Conservation (phyloP, 2,888 invertebrate species). For the Scaptomyza parva region DNA sequence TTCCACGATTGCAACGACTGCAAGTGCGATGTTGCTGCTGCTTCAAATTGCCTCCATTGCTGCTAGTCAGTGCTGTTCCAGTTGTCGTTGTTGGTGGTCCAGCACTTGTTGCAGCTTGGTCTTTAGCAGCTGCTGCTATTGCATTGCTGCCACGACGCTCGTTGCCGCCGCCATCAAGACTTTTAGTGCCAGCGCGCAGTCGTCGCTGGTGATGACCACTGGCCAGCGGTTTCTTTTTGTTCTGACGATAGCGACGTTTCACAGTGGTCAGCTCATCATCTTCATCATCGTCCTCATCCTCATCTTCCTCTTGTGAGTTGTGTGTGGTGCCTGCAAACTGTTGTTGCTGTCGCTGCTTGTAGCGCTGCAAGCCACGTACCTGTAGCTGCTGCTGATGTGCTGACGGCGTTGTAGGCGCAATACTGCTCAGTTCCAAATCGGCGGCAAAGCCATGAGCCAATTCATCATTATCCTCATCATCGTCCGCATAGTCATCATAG, state of each 20-base stretch:
- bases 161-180: slow-evolving; percentile 68
- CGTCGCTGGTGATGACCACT: slow-evolving; percentile 80
- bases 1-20: slow-evolving; percentile 83
- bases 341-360: slow-evolving; percentile 61
- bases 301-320: slow-evolving; percentile 64
- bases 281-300: slow-evolving; percentile 73
- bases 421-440: slow-evolving; percentile 75
- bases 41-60: slow-evolving; percentile 52
- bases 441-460: slow-evolving; percentile 67
- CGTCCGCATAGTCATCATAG: slow-evolving; percentile 70
- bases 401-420: slow-evolving; percentile 50
- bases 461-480: slow-evolving; percentile 74
- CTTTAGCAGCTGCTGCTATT: slow-evolving; percentile 1
- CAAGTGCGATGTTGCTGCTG: slow-evolving; percentile 75
- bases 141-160: slow-evolving; percentile 51
- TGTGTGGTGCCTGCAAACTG: slow-evolving; percentile 27
- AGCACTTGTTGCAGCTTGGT: slow-evolving; percentile 1
- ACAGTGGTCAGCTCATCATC: slow-evolving; percentile 76
- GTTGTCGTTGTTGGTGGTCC: slow-evolving; percentile 11
- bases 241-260: slow-evolving; percentile 82
- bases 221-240: slow-evolving; percentile 73
- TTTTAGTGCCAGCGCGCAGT: slow-evolving; percentile 76
- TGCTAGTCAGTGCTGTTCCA: slow-evolving; percentile 13
- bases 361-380: slow-evolving; percentile 56
- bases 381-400: slow-evolving; percentile 33